Evolutionary conservation across 2,113 vertebrate genomes (phyloP), one percentile per base, ranked within the genome.

Genomic region (Sylvia atricapilla): DNA sequence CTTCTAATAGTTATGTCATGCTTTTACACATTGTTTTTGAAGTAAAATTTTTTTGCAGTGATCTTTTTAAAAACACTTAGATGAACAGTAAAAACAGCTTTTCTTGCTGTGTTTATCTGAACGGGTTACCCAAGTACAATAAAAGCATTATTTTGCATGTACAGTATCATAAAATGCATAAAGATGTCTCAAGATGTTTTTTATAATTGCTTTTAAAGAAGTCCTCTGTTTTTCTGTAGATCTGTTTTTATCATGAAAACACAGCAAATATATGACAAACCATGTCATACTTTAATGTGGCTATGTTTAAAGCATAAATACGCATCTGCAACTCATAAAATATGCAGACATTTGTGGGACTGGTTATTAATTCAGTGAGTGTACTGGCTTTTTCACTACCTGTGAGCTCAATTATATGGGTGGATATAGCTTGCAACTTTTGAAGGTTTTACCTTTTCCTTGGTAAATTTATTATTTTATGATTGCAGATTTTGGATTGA

Each of bases 261-360:
- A 76, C 41, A 77, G 82, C 44, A 91, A 92, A 84, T 92, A 73
- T 67, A 68, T 76, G 73, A 89, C 46, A 86, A 83, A 55, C 18
- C 3, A 6, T 92, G 47, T 90, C 3, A 9, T 90, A 69, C 35
- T 92, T 81, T 53, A 89, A 66, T 75, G 44, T 84, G 49, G 53
- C 22, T 89, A 31, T 85, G 22, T 93, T 96, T 94, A 86, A 96
- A 86, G 50, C 88, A 88, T 88, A 94, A 88, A 68, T 53, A 73
- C 86, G 95, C 90, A 95, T 93, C 95, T 96, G 95, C 66, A 94
- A 47, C 81, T 94, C 90, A 92, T 95, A 96, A 94, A 97, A 92
- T 95, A 91, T 73, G 84, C 90, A 96, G 95, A 62, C 90, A 31
- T 95, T 92, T 44, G 9, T 76, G 58, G 73, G 66, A 84, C 91